Evolutionary conservation across 1,140 invertebrate genomes (phyloP).

Genomic region (Chrysomallon squamiferum): DNA sequence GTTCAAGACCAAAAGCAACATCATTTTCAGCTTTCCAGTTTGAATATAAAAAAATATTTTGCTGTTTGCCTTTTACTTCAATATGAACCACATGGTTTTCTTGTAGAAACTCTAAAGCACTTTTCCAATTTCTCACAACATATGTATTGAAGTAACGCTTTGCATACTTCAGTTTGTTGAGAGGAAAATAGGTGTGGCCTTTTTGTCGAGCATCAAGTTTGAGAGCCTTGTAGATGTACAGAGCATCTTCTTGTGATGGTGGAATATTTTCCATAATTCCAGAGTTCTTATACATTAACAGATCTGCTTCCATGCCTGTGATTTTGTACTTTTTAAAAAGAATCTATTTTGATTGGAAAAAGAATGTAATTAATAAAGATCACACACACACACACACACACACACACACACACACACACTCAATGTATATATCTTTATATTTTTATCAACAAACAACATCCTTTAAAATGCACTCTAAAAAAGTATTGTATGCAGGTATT

Average conservation of each 20-base stretch:
- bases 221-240: slow-evolving; percentile 45
- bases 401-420: no score
- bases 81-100: slow-evolving; percentile 31
- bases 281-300: slow-evolving; percentile 20
- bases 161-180: slow-evolving; percentile 11
- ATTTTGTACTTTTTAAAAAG: slow-evolving; percentile 33
- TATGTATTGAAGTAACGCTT: background rate
- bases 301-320: slow-evolving; percentile 38
- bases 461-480: no score
- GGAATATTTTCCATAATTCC: slow-evolving; percentile 28
- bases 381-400: background rate
- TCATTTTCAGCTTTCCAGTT: slow-evolving; percentile 46
- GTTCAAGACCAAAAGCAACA: slow-evolving; percentile 25
- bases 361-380: background rate
- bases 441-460: no score
- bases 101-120: slow-evolving; percentile 37
- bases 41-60: slow-evolving; percentile 34
- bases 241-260: slow-evolving; percentile 28
- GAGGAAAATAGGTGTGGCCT: slow-evolving; percentile 37
- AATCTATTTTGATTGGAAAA: slow-evolving; percentile 20
- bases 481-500: no score
- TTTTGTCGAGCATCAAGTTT: slow-evolving; percentile 36
- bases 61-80: slow-evolving; percentile 16
- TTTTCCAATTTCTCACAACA: slow-evolving; percentile 19
- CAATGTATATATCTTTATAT: no score